Evolutionary conservation across 1,140 invertebrate genomes (phyloP), one percentile per base, ranked within the genome.

Genomic region (Mactra quadrangularis): DNA sequence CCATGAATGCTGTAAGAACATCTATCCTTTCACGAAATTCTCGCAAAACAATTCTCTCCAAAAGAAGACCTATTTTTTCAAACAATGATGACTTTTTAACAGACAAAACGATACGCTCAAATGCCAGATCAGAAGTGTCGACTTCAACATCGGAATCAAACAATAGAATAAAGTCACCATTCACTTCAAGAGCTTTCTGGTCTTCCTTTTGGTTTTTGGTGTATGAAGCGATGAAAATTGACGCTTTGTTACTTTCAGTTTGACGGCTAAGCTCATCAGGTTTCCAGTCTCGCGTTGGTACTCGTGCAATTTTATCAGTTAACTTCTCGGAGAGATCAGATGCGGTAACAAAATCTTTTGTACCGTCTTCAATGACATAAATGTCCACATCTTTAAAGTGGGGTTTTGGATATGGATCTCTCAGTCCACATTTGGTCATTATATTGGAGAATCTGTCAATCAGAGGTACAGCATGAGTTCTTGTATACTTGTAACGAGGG

Each of bases 21-120:
- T 45, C 22, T 17, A 66, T 22, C 29, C 62, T 17, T n/a, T 22
- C 31, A 13, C 11, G 13, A 1, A 66, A 33, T 22, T 45, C 25
- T 11, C 25, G 17, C 38, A 66, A 47, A 7, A 66, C 15, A 47
- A 66, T 41, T 47, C 62, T 66, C 22, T 66, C 62, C 22, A 66
- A 66, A 4, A 66, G 62, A 25, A 47, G n/a, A 15, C 62, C 35
- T 29, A 66, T 66, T 47, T 47, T 22, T 6, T 4, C n/a, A 1
- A 38, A 22, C 27, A 66, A 25, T 3, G 4, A 41, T 13, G 1
- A 4, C 25, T 27, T 66, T 66, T 33, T 25, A 15, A 41, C 41
- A 3, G 41, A 9, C 22, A 33, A 47, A 3, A 33, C 45, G n/a
- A 66, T 66, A 4, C 25, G 7, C 0, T 66, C 35, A 22, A 45